These are phyloP conservation scores for Chaetodon trifascialis DNA, from an alignment of 2,113 vertebrate genomes.

Conservation along the genomic window DNA sequence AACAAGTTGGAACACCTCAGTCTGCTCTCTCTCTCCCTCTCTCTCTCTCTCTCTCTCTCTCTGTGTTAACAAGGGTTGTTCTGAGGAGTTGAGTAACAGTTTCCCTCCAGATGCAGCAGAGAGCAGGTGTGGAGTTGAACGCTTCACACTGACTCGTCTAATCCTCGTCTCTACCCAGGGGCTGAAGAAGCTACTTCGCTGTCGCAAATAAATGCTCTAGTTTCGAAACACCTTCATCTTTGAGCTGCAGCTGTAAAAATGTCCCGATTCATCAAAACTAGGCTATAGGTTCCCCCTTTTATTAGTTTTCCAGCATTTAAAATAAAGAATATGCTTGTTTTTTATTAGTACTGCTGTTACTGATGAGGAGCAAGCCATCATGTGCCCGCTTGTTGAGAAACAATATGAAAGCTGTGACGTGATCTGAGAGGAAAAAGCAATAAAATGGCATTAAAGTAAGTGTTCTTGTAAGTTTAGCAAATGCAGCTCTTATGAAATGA, in stretches of 20 bases:
- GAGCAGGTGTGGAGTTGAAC: conserved; percentile 67
- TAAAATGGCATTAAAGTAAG: conserved; percentile 1
- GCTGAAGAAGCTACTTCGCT: conserved; percentile 51
- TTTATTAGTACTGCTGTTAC: conserved; percentile 27
- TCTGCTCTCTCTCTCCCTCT: not conserved
- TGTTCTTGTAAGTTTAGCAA: conserved; percentile 16
- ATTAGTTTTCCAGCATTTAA: conserved; percentile 36
- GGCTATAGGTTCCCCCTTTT: conserved; percentile 11
- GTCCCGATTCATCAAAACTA: conserved; percentile 25
- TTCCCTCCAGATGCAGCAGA: conserved; percentile 44
- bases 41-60: not conserved
- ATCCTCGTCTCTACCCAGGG: conserved; percentile 36
- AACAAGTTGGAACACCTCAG: conserved; percentile 73
- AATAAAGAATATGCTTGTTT: conserved; percentile 30
- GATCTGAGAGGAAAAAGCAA: conserved; percentile 32
- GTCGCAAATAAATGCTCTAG: conserved; percentile 53
- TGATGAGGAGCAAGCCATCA: conserved; percentile 16
- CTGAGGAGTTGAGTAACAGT: conserved; percentile 42
- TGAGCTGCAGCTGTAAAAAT: conserved; percentile 45
- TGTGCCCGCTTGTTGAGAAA: conserved; percentile 43
- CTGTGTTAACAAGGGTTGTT: conserved; percentile 39
- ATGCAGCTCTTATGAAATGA: conserved; percentile 1
- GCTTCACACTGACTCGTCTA: conserved; percentile 47
- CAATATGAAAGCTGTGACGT: conserved; percentile 29
- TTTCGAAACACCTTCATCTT: conserved; percentile 41